These are phyloP conservation scores for Drosophila micromelanica DNA, from an alignment of 1,140 invertebrate genomes.

Conservation along the genomic window DNA sequence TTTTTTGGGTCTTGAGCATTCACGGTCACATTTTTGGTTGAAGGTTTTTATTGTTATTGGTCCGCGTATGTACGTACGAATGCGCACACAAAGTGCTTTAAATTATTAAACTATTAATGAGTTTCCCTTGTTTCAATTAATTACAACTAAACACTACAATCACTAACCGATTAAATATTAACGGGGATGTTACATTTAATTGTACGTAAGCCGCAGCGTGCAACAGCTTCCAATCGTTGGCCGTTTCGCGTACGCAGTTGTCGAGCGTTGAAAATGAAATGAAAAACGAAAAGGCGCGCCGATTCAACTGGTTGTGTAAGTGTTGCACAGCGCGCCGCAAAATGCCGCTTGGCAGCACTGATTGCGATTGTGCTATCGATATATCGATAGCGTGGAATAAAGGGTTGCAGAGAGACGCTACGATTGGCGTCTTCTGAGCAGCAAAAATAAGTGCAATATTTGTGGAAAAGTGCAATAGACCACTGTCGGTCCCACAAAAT, in stretches of 20 bases:
- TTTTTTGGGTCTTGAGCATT: slow-evolving; percentile 52
- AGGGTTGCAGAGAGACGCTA: slow-evolving; percentile 13
- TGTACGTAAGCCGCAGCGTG: slow-evolving; percentile 4
- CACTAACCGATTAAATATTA: slow-evolving; percentile 31
- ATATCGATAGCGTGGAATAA: not conserved
- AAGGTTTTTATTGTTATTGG: slow-evolving; percentile 55
- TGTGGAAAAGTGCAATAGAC: slow-evolving; percentile 13
- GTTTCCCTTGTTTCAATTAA: not conserved
- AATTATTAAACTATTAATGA: not conserved
- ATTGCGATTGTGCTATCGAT: slow-evolving; percentile 20
- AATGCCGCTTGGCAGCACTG: slow-evolving; percentile 3
- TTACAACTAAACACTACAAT: not conserved
- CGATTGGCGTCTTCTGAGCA: not conserved
- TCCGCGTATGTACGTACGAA: not conserved
- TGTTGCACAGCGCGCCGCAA: not conserved
- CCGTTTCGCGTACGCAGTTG: slow-evolving; percentile 16
- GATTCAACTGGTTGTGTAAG: slow-evolving; percentile 10
- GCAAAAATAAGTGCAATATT: slow-evolving; percentile 12
- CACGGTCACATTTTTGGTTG: slow-evolving; percentile 58
- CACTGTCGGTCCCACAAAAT: slow-evolving; percentile 25
- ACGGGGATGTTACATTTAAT: slow-evolving; percentile 16
- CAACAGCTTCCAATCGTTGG: slow-evolving; percentile 13
- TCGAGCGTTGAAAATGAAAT: slow-evolving; percentile 44
- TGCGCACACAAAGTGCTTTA: not conserved
- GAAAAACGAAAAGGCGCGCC: slow-evolving; percentile 38